Base-by-base conservation (phyloP, 2,113 vertebrate genomes). In the Xiphophorus hellerii region DNA sequence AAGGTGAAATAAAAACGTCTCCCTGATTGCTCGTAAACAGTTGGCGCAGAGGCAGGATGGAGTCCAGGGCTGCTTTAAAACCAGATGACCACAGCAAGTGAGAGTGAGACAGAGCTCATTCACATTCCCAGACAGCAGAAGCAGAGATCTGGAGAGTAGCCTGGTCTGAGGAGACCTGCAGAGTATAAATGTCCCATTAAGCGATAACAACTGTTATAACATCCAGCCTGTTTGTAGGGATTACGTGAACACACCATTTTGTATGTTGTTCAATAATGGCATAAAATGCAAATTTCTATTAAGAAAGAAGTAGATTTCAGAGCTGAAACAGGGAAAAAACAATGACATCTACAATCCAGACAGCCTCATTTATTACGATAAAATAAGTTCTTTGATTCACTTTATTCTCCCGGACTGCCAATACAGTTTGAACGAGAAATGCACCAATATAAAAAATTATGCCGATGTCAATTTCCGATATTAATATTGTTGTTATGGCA, bases 121-220 rank as follows among this genome's bases (percentile, higher is more conserved):
- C 83, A 85, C 88, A 93, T 92, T 92, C 86, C 85, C 90, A 92
- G 90, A 92, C 90, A 73, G 82, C 77, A 81, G 86, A 86, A 84
- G 83, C 30, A 75, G 80, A 66, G 86, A 84, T 89, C 81, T 87
- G 84, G 84, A 60, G 66, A 76, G 83, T 83, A 67, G 78, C 77
- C 35, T 42, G 76, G 71, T 80, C 71, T 48, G 79, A 13, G 66
- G 63, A 74, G 51, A 82, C 76, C 89, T 91, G 90, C 82, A 71
- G 66, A 73, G 72, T 84, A 58, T 91, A 81, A 89, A 85, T 82
- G 88, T 87, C 89, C 84, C 84, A 39, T 54, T 17, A 79, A 77
- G 78, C 76, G 70, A 14, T 31, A 71, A 71, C 60, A 13, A 84
- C 82, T 42, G 83, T 28, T 83, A 85, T 74, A 82, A 87, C 33